These are phyloP conservation scores for Anastrepha obliqua DNA, from an alignment of 1,140 invertebrate species.

Conservation along the genomic window DNA sequence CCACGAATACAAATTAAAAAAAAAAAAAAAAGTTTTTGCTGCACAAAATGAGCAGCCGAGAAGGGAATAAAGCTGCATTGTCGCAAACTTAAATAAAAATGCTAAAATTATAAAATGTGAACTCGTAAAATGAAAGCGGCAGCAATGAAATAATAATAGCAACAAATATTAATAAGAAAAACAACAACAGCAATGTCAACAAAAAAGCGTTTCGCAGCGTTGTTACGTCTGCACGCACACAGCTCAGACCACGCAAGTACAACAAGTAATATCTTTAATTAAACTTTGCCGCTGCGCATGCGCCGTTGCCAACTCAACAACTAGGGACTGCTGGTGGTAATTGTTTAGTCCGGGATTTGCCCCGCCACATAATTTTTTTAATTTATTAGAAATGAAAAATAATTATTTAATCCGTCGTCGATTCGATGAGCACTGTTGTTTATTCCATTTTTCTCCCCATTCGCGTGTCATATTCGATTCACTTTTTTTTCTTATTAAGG, in stretches of 20 bases:
- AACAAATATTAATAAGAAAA: slow-evolving; percentile 14
- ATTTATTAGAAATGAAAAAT: no score
- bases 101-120: slow-evolving; percentile 24
- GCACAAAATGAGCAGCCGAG: background rate
- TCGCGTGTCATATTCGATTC: no score
- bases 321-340: no score
- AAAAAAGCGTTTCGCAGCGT: background rate
- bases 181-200: background rate
- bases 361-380: no score
- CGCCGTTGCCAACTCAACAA: background rate
- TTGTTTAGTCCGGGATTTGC: no score
- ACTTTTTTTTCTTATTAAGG: no score
- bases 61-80: background rate
- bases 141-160: slow-evolving; percentile 32
- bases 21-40: background rate
- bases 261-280: slow-evolving; percentile 27
- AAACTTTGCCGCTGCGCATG: slow-evolving; percentile 39
- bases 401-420: no score
- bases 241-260: background rate
- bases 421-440: no score
- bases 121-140: slow-evolving; percentile 50
- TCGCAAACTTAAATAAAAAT: slow-evolving; percentile 33
- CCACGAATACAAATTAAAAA: background rate
- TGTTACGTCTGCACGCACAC: slow-evolving; percentile 27
- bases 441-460: no score